Percentiles rank a stretch among this genome's conserved stretches.
Conservation (phyloP, 37 sponge, comb jelly and placozoan species). For the Eunapius fragilis region DNA sequence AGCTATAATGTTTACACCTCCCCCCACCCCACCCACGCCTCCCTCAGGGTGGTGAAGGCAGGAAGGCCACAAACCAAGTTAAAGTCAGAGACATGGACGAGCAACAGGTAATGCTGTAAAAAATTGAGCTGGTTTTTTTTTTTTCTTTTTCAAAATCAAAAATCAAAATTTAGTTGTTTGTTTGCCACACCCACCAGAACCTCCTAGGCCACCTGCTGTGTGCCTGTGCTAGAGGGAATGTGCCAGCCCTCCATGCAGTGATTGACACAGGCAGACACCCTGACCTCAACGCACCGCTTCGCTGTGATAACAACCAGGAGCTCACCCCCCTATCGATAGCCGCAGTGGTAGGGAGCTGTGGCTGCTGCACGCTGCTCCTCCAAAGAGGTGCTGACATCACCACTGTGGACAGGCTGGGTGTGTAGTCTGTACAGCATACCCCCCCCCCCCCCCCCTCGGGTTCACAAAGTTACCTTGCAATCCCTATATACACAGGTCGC, state of each 20-base stretch:
- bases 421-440: too few species aligned
- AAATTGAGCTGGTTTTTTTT: too few species aligned
- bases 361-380: slow-evolving; percentile 17
- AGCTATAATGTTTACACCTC: neutral
- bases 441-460: too few species aligned
- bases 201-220: slow-evolving; percentile 13
- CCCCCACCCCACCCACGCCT: neutral
- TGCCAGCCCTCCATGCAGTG: slow-evolving; percentile 3
- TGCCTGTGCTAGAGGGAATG: slow-evolving; percentile 16
- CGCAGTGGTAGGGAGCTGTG: neutral
- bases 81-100: neutral
- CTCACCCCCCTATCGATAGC: slow-evolving; percentile 37
- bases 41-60: neutral
- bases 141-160: too few species aligned
- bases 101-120: neutral
- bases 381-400: slow-evolving; percentile 21
- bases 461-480: too few species aligned
- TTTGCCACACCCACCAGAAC: neutral
- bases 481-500: neutral
- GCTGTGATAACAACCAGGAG: slow-evolving; percentile 22
- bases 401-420: neutral
- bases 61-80: neutral
- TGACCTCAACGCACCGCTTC: slow-evolving; percentile 30
- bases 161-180: too few species aligned
- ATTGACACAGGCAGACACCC: neutral